phyloP scores from a whole-genome alignment of 2,888 invertebrate species.

The Leptinotarsa peninsularis region DNA sequence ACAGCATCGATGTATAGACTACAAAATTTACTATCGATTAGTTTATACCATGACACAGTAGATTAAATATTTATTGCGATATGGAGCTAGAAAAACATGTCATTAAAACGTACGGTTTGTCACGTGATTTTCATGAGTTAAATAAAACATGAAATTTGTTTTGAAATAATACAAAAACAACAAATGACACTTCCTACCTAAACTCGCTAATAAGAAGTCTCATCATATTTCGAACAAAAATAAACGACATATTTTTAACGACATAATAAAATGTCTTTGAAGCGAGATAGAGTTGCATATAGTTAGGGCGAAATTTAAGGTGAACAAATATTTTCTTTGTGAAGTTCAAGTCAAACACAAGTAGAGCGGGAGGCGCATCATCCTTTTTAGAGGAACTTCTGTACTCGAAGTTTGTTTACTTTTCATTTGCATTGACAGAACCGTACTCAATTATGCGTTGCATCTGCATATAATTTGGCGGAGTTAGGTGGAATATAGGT shows the following conservation, averaged over 20 bases:
- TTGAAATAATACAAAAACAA: too few relatives aligned
- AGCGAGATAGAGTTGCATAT: constrained; percentile 28
- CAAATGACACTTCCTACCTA: background rate
- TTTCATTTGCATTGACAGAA: constrained; percentile 28
- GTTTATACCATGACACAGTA: too few relatives aligned
- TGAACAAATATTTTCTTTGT: constrained; percentile 38
- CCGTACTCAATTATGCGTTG: constrained; percentile 17
- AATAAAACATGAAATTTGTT: too few relatives aligned
- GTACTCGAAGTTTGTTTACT: constrained; percentile 23
- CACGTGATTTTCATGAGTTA: too few relatives aligned
- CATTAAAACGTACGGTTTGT: too few relatives aligned
- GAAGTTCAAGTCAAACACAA: constrained; percentile 30
- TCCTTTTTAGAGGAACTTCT: constrained; percentile 13
- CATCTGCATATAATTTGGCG: constrained; percentile 2
- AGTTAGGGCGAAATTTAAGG: constrained; percentile 25
- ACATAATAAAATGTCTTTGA: constrained; percentile 33
- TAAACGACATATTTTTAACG: constrained; percentile 29
- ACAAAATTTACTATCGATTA: too few relatives aligned
- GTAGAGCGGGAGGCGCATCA: constrained; percentile 14
- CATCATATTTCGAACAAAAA: constrained; percentile 22
- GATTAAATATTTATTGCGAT: too few relatives aligned
- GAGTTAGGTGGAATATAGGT: background rate
- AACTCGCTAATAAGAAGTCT: constrained; percentile 3
- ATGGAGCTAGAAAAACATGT: too few relatives aligned
- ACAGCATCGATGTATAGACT: too few relatives aligned